phyloP scores from a whole-genome alignment of 2,888 invertebrate genomes.

The Lomographa bimaculata region DNA sequence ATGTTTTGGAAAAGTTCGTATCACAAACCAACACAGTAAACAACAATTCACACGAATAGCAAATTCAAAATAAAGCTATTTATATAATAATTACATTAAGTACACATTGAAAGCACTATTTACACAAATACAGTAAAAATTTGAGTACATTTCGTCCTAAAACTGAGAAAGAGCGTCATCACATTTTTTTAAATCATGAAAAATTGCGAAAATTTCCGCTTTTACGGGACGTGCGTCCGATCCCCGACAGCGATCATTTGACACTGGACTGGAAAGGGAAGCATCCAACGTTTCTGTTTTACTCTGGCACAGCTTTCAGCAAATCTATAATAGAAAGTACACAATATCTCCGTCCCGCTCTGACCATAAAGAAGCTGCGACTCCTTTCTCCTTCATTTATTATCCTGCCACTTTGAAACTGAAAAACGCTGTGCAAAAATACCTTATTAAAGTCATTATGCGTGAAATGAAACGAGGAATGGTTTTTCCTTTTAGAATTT shows the following conservation, averaged over 20 bases:
- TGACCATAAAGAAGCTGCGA: constrained; percentile 25
- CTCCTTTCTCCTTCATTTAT: constrained; percentile 47
- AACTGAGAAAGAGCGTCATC: constrained; percentile 27
- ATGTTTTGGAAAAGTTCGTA: constrained; percentile 22
- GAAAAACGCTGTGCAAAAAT: constrained; percentile 47
- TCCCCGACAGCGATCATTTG: constrained; percentile 26
- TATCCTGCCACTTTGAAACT: constrained; percentile 55
- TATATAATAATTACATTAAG: not conserved
- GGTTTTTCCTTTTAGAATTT: constrained; percentile 9
- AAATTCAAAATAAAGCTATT: constrained; percentile 10
- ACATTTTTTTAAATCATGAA: constrained; percentile 36
- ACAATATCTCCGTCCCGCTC: constrained; percentile 52
- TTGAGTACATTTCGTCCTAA: constrained; percentile 22
- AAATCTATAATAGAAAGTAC: constrained; percentile 78
- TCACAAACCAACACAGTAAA: constrained; percentile 25
- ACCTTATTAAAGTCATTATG: constrained; percentile 32
- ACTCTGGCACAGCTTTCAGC: constrained; percentile 60
- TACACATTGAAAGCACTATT: constrained; percentile 10
- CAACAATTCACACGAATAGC: constrained; percentile 1
- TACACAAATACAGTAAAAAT: not conserved
- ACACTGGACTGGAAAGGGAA: constrained; percentile 39
- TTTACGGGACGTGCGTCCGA: constrained; percentile 22
- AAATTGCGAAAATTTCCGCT: constrained; percentile 32
- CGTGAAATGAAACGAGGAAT: constrained; percentile 44
- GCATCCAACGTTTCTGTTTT: too few relatives aligned